These are phyloP conservation scores for Sarcophaga bullata DNA, from an alignment of 1,140 invertebrate species.

Conservation along the genomic window DNA sequence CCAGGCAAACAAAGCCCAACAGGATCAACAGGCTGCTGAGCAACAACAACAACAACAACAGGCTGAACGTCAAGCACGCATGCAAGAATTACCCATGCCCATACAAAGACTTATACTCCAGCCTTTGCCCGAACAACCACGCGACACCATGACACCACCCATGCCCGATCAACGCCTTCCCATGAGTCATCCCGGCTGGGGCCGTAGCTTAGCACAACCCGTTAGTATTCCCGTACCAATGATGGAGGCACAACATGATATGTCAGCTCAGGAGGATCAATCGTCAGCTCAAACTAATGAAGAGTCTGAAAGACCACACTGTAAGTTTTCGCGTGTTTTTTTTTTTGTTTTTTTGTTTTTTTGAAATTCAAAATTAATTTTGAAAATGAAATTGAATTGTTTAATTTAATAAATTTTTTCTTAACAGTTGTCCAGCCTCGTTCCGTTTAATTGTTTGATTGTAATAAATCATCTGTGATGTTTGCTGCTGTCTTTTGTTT, in stretches of 20 bases:
- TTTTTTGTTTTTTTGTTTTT: background rate
- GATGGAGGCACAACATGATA: constrained; percentile 66
- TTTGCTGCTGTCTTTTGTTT: constrained; percentile 29
- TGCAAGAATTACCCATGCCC: constrained; percentile 52
- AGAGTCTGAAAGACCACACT: constrained; percentile 70
- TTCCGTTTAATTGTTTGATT: constrained; percentile 72
- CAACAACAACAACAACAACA: constrained; percentile 49
- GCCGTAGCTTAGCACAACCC: constrained; percentile 66
- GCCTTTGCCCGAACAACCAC: constrained; percentile 64
- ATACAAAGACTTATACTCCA: constrained; percentile 61
- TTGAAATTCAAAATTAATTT: background rate
- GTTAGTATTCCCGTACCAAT: constrained; percentile 69
- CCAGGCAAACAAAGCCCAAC: constrained; percentile 60
- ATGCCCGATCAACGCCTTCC: constrained; percentile 64
- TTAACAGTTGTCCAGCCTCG: constrained; percentile 73
- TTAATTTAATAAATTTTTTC: background rate
- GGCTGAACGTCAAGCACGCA: constrained; percentile 49
- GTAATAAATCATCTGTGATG: constrained; percentile 40
- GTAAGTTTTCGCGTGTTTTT: constrained; percentile 68
- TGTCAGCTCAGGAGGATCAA: constrained; percentile 53
- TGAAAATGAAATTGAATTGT: too few species aligned
- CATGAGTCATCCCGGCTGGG: constrained; percentile 67
- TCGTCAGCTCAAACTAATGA: constrained; percentile 60
- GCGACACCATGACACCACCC: constrained; percentile 63
- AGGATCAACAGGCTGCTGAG: constrained; percentile 48